Evolutionary conservation across 2,888 invertebrate species (phyloP), one percentile per base, ranked within the genome.

Genomic region (Zygogramma bicolorata): DNA sequence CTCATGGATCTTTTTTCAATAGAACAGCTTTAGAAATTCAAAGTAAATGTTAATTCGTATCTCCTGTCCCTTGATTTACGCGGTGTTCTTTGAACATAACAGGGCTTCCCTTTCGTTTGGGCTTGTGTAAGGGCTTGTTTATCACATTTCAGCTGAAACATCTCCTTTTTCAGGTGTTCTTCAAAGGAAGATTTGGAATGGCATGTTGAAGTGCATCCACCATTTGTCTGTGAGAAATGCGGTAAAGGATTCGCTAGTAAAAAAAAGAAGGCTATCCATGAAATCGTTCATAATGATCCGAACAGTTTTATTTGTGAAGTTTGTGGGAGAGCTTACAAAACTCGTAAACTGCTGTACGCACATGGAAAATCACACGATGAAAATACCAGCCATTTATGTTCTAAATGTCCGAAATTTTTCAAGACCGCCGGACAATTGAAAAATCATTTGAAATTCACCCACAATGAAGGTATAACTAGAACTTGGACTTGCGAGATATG

Each of bases 271-370:
- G 3, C 5, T 27, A 5, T 5, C 13, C 53, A 53, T 22, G 3
- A 27, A 25, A 13, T 6, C 27, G 53, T 53, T 6, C 53, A 53
- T 27, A 53, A 53, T 27, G 27, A 53, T 25, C 27, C 13, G 25
- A 53, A 53, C 8, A 53, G 53, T 53, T 53, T n/a, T n/a, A 18
- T 53, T 27, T 53, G 53, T 53, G 53, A 53, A 53, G 27, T 53
- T 15, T 53, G 53, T 27, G 53, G 53, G n/a, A 53, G 25, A 53
- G 25, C 10, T 7, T 53, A 13, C 4, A 53, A 53, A 22, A 25
- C 25, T 4, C n/a, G 1, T 13, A 2, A 5, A 5, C 25, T 25
- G 13, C n/a, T 53, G 53, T 25, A 25, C n/a, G 13, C 0, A n/a
- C 53, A 53, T 15, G 25, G 4, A 22, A 6, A 6, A n/a, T 15